Evolutionary conservation across 1,140 invertebrate genomes (phyloP), one percentile per base, ranked within the genome.

Genomic region (Ceratosolen fusciceps): DNA sequence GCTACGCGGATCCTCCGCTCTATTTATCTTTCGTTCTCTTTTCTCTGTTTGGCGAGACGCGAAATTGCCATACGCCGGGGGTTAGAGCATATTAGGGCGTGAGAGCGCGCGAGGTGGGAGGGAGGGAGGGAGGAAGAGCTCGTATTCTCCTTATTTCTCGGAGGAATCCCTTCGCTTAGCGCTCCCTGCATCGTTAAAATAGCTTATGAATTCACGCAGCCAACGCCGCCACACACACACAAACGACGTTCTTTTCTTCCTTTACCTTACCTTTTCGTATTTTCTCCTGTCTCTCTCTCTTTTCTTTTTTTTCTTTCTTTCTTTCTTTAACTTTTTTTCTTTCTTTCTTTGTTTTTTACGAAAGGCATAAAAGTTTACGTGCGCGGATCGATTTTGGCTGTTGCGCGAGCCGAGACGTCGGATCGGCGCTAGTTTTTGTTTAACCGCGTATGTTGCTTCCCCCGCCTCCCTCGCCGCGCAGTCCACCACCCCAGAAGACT

Each of bases 161-260:
- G 2, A n/a, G 29, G 58, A 49, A 49, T 76, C n/a, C 34, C 39
- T 76, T 26, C 0, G 26, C 43, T 43, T 24, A 19, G 47, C 31
- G 54, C 26, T 75, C 39, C n/a, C n/a, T 39, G 47, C 3, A 52
- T 56, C 65, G 16, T 65, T 75, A 65, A 34, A 75, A 75, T 75
- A 75, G 37, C 39, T 65, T 9, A 49, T 21, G 29, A n/a, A 43
- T 74, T 29, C 47, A 68, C 31, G 39, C 16, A 16, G 12, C n/a
- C n/a, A n/a, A n/a, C n/a, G n/a, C n/a, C n/a, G n/a, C n/a, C n/a
- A n/a, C n/a, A n/a, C n/a, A n/a, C n/a, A n/a, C n/a, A n/a, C n/a
- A n/a, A n/a, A n/a, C n/a, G n/a, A n/a, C n/a, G n/a, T n/a, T n/a
- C n/a, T n/a, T n/a, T n/a, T n/a, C n/a, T n/a, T n/a, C n/a, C n/a